Evolutionary conservation across 2,113 vertebrate genomes (phyloP), one percentile per base, ranked within the genome.

Genomic region (Strigops habroptila): DNA sequence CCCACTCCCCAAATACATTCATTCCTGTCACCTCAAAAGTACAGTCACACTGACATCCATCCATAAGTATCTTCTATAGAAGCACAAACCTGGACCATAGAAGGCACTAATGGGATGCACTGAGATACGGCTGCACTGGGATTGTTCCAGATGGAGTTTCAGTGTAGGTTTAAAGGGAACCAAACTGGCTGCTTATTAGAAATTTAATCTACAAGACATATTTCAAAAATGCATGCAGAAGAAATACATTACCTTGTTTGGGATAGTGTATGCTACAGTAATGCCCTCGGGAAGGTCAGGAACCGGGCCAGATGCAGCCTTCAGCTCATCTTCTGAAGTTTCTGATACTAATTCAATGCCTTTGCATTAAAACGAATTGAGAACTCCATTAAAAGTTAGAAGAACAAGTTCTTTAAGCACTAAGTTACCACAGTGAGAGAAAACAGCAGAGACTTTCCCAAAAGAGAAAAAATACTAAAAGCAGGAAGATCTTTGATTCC

Each of bases 331-430:
- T 78, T 99, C 99, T 23, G 99, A 98, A 93, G 98, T 98, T 94
- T 99, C 99, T 9, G 99, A 99, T 24, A 99, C 98, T 75, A 99
- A 91, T 93, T 99, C 99, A 15, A 99, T 99, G 51, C 99, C 99
- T 99, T 87, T 39, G 52, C 49, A 83, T 76, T 24, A 75, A 68
- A 79, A 48, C 13, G 10, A 88, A 93, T 82, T 8, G 22, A 90
- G 28, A 83, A 88, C 13, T 79, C 53, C 28, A 16, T 83, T 88
- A 93, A 9, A 39, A 55, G 15, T 46, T 28, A n/a, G 55, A 69
- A 62, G 21, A 67, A 70, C 64, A 59, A 41, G 33, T 75, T 93
- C 21, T 85, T 77, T 33, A 30, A 64, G 30, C 28, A 63, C 24
- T 25, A 12, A 12, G 6, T 27, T 55, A 69, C 4, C 51, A 55